These are phyloP conservation scores for Anarrhichthys ocellatus DNA, from an alignment of 2,113 vertebrate species.

Conservation along the genomic window DNA sequence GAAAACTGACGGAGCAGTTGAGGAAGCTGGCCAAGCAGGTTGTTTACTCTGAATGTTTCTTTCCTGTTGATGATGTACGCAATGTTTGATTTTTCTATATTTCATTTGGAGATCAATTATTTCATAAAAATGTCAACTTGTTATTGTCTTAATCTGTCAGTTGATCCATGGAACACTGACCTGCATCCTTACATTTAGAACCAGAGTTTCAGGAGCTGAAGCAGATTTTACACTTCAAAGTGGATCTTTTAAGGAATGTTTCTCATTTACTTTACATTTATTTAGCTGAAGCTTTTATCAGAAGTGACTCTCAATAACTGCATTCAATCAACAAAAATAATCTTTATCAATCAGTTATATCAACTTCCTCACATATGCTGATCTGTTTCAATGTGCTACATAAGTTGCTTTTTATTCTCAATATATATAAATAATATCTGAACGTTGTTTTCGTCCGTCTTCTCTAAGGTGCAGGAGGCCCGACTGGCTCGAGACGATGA, in stretches of 20 bases:
- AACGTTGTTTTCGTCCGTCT: background rate
- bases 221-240: too few relatives aligned
- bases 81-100: background rate
- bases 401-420: too few relatives aligned
- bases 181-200: too few relatives aligned
- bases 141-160: background rate
- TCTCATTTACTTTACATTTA: too few relatives aligned
- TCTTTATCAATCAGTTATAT: background rate
- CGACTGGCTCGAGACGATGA: slow-evolving; percentile 89
- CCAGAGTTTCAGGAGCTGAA: too few relatives aligned
- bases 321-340: too few relatives aligned
- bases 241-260: too few relatives aligned
- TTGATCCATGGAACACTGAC: too few relatives aligned
- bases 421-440: background rate
- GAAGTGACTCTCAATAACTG: too few relatives aligned
- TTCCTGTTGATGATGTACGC: background rate
- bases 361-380: background rate
- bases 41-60: background rate
- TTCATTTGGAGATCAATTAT: background rate
- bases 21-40: slow-evolving; percentile 90
- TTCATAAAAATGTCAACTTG: background rate
- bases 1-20: slow-evolving; percentile 89
- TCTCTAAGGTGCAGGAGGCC: slow-evolving; percentile 87
- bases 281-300: too few relatives aligned
- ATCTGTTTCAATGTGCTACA: too few relatives aligned